Base-by-base conservation (phyloP, 92 coral and sea anemone species). In the Montipora capitata region DNA sequence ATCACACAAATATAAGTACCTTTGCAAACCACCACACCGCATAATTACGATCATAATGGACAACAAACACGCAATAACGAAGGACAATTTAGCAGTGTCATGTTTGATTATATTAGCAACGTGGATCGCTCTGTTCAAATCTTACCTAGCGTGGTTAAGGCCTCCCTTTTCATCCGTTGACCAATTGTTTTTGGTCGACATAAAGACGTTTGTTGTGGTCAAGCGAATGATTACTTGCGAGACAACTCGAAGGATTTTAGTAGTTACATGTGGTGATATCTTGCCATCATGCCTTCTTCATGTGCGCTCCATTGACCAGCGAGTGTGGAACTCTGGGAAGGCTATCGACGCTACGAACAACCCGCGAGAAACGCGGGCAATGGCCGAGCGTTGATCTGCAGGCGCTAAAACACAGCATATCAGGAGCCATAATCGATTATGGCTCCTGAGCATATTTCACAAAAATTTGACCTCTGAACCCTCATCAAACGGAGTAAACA, bases 171-270 rank as follows among this genome's bases (percentile, higher is more conserved):
- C 82, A 75, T 64, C 83, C 54, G 83, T 35, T 52, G 83, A 75
- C 49, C 75, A 78, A 56, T 79, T 81, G n/a, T 78, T 79, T 78
- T 76, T 56, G 72, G 85, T 79, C 81, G 93, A 90, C 93, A 90
- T 90, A 90, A 85, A 90, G 81, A 85, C 42, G 71, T 42, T 35
- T 27, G 13, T 73, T 62, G 39, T n/a, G 48, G 20, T 74, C 14
- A 48, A 67, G 62, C 44, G 70, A 58, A 59, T 17, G 42, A 18
- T 42, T 7, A 63, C 43, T 72, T 27, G 71, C 61, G 72, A 16
- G 59, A 72, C 7, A 3, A 40, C 78, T 40, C 40, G 4, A 45
- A 18, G 13, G 39, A 72, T 43, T 13, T 41, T 17, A 59, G 40
- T 70, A 71, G 45, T 71, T 42, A 27, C 35, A 27, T 27, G 35